phyloP scores from a whole-genome alignment of 2,888 invertebrate species.

The Eupithecia vulgata region DNA sequence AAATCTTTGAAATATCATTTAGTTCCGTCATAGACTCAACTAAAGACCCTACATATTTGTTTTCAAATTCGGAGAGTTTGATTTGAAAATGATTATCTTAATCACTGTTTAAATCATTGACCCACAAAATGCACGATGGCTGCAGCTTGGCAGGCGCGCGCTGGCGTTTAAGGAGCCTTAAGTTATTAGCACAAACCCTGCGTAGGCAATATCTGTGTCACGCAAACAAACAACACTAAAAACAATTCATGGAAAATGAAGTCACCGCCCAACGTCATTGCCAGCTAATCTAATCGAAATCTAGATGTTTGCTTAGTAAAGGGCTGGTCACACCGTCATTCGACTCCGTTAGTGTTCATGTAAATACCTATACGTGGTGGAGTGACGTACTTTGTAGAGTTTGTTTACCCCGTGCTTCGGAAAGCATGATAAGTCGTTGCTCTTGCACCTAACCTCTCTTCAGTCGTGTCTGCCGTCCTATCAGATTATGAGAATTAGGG shows the following conservation, averaged over 20 bases:
- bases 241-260: constrained; percentile 37
- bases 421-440: background rate
- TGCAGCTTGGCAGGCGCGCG: no score
- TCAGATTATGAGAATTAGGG: background rate
- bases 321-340: constrained; percentile 11
- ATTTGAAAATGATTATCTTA: no score
- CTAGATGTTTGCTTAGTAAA: constrained; percentile 11
- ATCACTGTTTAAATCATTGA: no score
- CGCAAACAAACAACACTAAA: constrained; percentile 4
- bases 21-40: no score
- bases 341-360: background rate
- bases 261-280: constrained; percentile 27
- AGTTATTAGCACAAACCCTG: constrained; percentile 1
- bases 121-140: no score
- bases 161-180: no score
- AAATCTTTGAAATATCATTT: no score
- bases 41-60: no score
- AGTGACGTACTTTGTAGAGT: background rate
- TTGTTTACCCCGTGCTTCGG: background rate
- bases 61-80: no score
- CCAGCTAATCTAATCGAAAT: constrained; percentile 31
- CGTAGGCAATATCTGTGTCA: constrained; percentile 3
- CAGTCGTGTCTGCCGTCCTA: background rate
- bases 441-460: background rate
- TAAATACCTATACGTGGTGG: background rate